phyloP scores from a whole-genome alignment of 2,888 invertebrate genomes.

The Phymatocera aterrima region DNA sequence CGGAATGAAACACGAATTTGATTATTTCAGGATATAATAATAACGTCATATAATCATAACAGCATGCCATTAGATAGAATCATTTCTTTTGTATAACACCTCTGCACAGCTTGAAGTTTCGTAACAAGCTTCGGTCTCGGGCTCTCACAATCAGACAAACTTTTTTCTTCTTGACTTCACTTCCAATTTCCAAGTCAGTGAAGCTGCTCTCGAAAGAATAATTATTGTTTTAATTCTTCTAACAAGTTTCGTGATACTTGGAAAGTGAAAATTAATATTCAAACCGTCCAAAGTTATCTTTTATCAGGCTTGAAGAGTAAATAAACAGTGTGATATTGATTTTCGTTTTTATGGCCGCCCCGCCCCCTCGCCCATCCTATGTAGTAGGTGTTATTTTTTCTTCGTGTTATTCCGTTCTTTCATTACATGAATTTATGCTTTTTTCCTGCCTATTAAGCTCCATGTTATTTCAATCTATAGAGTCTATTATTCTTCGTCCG shows the following conservation, averaged over 20 bases:
- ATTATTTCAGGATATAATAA: neutral
- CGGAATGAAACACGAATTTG: neutral
- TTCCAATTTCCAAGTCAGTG: neutral
- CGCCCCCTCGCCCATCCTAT: neutral
- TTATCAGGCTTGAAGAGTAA: neutral
- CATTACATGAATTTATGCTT: neutral
- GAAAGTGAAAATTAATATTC: neutral
- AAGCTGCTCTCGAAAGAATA: neutral
- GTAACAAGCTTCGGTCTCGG: neutral
- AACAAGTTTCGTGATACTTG: neutral
- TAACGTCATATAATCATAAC: neutral
- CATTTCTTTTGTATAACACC: neutral
- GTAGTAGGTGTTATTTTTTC: neutral
- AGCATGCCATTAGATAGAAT: neutral
- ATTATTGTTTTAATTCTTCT: constrained; percentile 13
- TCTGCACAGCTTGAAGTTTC: neutral
- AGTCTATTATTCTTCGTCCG: constrained; percentile 33
- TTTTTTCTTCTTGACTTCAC: neutral
- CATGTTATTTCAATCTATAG: constrained; percentile 5
- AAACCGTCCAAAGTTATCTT: neutral
- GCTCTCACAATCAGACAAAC: neutral
- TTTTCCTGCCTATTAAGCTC: neutral
- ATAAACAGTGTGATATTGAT: neutral
- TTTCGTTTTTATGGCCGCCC: neutral
- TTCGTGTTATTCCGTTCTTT: neutral